Base-by-base conservation (phyloP, 2,888 invertebrate species). In the Tiphia femorata region DNA sequence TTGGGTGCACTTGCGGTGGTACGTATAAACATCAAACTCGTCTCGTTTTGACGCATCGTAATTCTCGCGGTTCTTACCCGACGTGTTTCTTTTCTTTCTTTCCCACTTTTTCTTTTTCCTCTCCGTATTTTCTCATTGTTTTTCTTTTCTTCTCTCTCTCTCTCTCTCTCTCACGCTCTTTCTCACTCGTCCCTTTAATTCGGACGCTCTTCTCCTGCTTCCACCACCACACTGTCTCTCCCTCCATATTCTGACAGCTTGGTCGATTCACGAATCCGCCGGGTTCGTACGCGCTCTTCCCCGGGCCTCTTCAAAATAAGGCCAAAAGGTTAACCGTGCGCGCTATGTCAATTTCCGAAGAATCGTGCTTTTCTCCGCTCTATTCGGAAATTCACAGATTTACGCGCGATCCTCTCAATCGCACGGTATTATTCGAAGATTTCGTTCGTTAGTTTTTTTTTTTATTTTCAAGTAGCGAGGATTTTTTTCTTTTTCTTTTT, bases 201-300 rank as follows among this genome's bases (percentile, higher is more conserved):
- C n/a, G n/a, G n/a, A n/a, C 14, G 12, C 37, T 44, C 23, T 21
- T 14, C 21, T n/a, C 20, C 16, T 10, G 16, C 3, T 21, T 10
- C 50, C 49, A 30, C 54, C 44, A 48, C 43, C 41, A 54, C 49
- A 30, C 27, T 52, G 54, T 37, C 48, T 16, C 47, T 49, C 51
- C 44, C 59, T 44, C 67, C 58, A 49, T 54, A 43, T 54, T 60
- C 70, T 75, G 72, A 76, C 76, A 77, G 76, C 72, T 77, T 77
- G 76, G 76, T 77, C 77, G 77, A 77, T 75, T 77, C 73, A 72
- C 70, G 62, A 72, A 67, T 70, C 63, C 64, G 65, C 72, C 64
- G 70, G n/a, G 73, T 66, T 59, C 62, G 59, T 64, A 68, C 67
- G n/a, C 6, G 66, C 72, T 67, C 65, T 71, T 75, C 66, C 74